Conservation (phyloP, 2,888 invertebrate species). For the Drosophila subsilvestris region DNA sequence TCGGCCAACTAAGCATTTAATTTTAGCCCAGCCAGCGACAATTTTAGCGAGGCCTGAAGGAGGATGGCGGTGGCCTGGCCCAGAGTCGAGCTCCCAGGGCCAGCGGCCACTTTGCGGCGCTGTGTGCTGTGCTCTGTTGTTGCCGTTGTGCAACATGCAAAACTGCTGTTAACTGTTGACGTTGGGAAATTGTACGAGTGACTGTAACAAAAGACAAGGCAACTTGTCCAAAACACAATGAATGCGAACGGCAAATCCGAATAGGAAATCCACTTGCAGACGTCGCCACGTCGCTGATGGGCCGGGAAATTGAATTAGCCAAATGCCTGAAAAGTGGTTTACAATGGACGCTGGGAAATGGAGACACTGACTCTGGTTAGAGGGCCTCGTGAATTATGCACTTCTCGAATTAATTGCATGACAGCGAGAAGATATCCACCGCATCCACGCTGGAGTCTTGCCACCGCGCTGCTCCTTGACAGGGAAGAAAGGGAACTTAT, state of each 20-base stretch:
- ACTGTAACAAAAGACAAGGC: conserved; percentile 68
- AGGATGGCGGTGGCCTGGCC: conserved; percentile 12
- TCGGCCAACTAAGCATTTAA: conserved; percentile 69
- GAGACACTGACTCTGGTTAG: conserved; percentile 15
- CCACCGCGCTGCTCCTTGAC: conserved; percentile 3
- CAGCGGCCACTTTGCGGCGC: conserved; percentile 10
- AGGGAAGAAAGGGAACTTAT: conserved; percentile 63
- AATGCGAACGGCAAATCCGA: conserved; percentile 64
- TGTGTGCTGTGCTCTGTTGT: neutral
- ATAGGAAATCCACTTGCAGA: conserved; percentile 28
- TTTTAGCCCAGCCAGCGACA: conserved; percentile 66
- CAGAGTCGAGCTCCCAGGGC: conserved; percentile 30
- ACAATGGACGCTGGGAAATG: conserved; percentile 1
- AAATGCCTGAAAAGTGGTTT: conserved; percentile 38
- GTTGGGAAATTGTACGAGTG: conserved; percentile 66
- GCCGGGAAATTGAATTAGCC: conserved; percentile 73
- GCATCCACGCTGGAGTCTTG: neutral
- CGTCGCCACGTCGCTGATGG: conserved; percentile 56
- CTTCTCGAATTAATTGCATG: conserved; percentile 66
- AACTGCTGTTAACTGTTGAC: conserved; percentile 68
- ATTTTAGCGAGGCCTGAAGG: conserved; percentile 61
- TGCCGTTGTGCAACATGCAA: conserved; percentile 67
- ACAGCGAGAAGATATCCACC: conserved; percentile 13
- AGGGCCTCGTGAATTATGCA: conserved; percentile 49
- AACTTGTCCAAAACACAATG: conserved; percentile 53